These are phyloP conservation scores for Poecilobothrus nobilitatus DNA, from an alignment of 2,888 invertebrate genomes.

Conservation along the genomic window DNA sequence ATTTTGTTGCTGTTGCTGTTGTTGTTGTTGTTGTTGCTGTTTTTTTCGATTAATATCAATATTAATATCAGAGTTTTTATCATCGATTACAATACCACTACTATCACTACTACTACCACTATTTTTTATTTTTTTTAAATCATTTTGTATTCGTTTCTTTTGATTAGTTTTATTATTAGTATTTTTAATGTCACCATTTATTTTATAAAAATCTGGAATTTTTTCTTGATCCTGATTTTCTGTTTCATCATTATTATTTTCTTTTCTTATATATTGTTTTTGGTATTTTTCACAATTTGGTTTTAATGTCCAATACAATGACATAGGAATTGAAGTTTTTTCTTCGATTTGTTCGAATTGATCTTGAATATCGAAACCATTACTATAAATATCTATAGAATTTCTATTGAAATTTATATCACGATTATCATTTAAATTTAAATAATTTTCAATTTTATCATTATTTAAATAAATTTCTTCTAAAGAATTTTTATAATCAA, in stretches of 20 bases:
- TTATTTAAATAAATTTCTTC: not conserved
- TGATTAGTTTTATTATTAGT: not conserved
- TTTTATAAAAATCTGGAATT: not conserved
- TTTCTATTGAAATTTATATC: not conserved
- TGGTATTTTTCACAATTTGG: not conserved
- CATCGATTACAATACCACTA: not conserved
- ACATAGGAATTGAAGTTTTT: too few relatives aligned
- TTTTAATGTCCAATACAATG: not conserved
- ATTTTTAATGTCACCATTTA: not conserved
- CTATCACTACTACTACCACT: constrained; percentile 1
- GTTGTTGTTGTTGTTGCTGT: not conserved
- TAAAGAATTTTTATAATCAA: not conserved
- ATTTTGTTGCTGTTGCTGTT: too few relatives aligned
- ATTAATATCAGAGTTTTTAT: not conserved
- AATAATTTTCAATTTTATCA: not conserved
- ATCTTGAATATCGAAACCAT: not conserved
- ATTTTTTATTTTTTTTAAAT: not conserved
- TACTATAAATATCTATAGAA: not conserved
- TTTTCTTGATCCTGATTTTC: not conserved
- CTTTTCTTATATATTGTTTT: not conserved
- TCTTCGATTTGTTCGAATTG: not conserved
- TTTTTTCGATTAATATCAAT: not conserved
- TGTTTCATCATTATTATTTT: not conserved
- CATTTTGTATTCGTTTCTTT: not conserved
- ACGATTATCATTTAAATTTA: constrained; percentile 8